Base-by-base conservation (phyloP, 1,140 invertebrate genomes). In the Wiebesia pumilae region DNA sequence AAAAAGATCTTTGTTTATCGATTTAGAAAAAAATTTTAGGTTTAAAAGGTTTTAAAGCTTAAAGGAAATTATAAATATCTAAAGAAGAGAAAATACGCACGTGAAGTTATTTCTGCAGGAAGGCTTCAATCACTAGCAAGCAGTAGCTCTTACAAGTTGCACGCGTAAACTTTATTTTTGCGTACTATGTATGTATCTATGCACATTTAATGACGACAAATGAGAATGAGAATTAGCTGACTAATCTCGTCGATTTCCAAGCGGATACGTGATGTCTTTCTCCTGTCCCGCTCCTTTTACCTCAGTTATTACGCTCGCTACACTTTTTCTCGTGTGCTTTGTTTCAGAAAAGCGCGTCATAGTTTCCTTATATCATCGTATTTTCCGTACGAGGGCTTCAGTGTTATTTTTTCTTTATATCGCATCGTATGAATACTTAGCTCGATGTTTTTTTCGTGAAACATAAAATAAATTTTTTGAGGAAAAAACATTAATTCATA, bases 181-280 rank as follows among this genome's bases (percentile, higher is more conserved):
- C 69, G 16, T 33, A 38, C 10, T 0, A 71, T 71, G 35, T 71
- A 35, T 24, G 30, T 69, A 73, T 73, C 38, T 73, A 73, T 24
- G 35, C 35, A 4, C n/a, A 35, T 40, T 75, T 75, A 43, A 75
- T 75, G 71, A 75, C 35, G 71, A n/a, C 40, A 75, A 38, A n/a
- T n/a, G 71, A 43, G 38, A 75, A 75, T 75, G 9, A n/a, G 71
- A 75, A 75, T 75, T 75, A 75, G 71, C 71, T 75, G 40, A 75
- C 40, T 75, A 75, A 75, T 75, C 40, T 75, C 21, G 38, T 21
- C 38, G 27, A 75, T 38, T 27, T 24, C 71, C 19, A 40, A 43
- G 21, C 24, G 24, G 40, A 43, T 43, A 43, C 35, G n/a, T 21
- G 38, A 75, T 43, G 71, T 43, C 38, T 75, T 75, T 43, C 71